Conservation (phyloP, 35 echinoderm and acorn worm species). For the Eucidaris tribuloides region DNA sequence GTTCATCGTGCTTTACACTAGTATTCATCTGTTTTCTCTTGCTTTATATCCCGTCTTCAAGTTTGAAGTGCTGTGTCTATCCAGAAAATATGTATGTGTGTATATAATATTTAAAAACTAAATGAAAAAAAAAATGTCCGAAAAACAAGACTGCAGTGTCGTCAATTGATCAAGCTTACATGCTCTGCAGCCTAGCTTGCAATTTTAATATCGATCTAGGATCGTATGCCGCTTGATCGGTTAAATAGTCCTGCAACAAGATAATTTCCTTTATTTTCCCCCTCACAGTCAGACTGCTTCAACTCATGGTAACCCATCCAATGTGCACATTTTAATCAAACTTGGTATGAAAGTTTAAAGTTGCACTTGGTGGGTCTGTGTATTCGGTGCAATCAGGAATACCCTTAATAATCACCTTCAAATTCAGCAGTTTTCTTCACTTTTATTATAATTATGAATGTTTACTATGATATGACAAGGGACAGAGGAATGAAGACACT, state of each 20-base stretch:
- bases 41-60: neutral
- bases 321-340: too few species aligned
- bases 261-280: neutral
- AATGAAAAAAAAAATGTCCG: neutral
- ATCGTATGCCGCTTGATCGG: neutral
- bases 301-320: too few species aligned
- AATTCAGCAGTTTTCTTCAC: neutral
- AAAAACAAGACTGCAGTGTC: neutral
- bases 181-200: neutral
- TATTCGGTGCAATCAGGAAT: too few species aligned
- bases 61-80: slow-evolving; percentile 28
- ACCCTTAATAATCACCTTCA: neutral
- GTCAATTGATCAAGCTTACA: neutral
- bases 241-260: neutral
- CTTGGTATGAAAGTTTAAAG: too few species aligned
- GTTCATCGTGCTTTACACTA: slow-evolving; percentile 2
- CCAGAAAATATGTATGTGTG: neutral
- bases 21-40: slow-evolving; percentile 26
- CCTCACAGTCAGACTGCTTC: too few species aligned
- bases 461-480: neutral
- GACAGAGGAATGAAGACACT: neutral
- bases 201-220: neutral
- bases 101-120: slow-evolving; percentile 22
- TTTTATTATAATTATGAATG: neutral
- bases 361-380: too few species aligned